Evolutionary conservation across 2,113 vertebrate genomes (phyloP), one percentile per base, ranked within the genome.

Genomic region (Catharus bicknelli): DNA sequence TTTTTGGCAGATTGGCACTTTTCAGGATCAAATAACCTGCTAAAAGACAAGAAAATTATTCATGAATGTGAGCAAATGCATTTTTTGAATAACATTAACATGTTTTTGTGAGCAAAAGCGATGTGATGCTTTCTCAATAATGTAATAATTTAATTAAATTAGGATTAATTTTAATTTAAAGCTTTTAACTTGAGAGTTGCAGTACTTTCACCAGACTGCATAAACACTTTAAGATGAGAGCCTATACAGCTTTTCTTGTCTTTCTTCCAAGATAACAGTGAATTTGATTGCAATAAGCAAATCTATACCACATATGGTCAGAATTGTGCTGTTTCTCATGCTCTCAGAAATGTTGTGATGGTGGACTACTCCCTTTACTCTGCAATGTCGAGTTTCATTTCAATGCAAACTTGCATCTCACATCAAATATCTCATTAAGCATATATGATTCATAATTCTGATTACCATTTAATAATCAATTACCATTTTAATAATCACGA

Each of bases 31-130:
- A 77, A 69, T 57, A 72, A 32, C 25, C 55, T 66, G 30, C 54
- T 95, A 73, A 50, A 88, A 43, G 17, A 61, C 38, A 34, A 87
- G 42, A 51, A 79, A 90, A 40, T 80, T 94, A 67, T 84, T 86
- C 57, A 87, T 88, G 22, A 90, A 22, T 45, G 9, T 40, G 42
- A 43, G 43, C 6, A 80, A 58, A 64, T 42, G 3, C 5, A 18
- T 38, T 55, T 78, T 83, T 80, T 51, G 0, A 85, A 50, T 45
- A 91, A 42, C 11, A 50, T 66, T 64, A 64, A 21, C 20, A 76
- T 14, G 16, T 67, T 84, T 92, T 86, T 83, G 45, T 82, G 42
- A 96, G 32, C 34, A 58, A 91, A 90, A 85, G 16, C 14, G 77
- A 29, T 0, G 0, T 85, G 82, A 75, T 90, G 29, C 21, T 74